Percentiles rank a stretch among this genome's conserved stretches.
Evolutionary conservation across 2,888 invertebrate genomes (phyloP).

Genomic region (Drosophila lacicola): DNA sequence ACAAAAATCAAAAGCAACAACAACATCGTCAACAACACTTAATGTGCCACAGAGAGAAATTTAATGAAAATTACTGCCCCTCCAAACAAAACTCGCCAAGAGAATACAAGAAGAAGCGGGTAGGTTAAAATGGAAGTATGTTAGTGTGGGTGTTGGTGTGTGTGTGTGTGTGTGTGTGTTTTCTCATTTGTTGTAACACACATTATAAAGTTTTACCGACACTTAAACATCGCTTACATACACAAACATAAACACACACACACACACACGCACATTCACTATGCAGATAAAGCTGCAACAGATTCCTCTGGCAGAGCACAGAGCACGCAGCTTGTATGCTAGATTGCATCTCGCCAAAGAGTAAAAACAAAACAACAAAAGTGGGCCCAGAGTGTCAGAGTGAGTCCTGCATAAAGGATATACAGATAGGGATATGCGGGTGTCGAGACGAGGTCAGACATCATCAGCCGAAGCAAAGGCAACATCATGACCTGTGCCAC

Average conservation of each 20-base stretch:
- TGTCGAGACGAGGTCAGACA: conserved; percentile 40
- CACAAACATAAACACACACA: conserved; percentile 44
- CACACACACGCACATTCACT: conserved; percentile 17
- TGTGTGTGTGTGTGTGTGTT: conserved; percentile 11
- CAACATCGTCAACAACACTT: conserved; percentile 34
- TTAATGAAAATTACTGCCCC: conserved; percentile 63
- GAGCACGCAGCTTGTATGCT: conserved; percentile 20
- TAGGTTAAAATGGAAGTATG: conserved; percentile 2
- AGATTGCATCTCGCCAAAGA: conserved; percentile 53
- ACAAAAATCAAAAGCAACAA: conserved; percentile 59
- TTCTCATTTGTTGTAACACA: conserved; percentile 64
- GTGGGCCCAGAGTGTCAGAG: background rate
- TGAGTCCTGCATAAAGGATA: conserved; percentile 6
- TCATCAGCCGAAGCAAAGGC: conserved; percentile 35
- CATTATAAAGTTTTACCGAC: conserved; percentile 74
- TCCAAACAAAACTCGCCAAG: conserved; percentile 22
- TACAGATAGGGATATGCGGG: background rate
- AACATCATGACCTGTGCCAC: conserved; percentile 34
- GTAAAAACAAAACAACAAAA: conserved; percentile 37
- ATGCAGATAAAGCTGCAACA: conserved; percentile 45
- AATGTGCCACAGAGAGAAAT: conserved; percentile 58
- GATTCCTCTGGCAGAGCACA: conserved; percentile 29
- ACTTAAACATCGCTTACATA: conserved; percentile 63
- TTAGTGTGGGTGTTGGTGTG: conserved; percentile 5
- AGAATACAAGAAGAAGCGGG: background rate